Base-by-base conservation (phyloP, 2,113 vertebrate genomes). In the Stercorarius parasiticus region DNA sequence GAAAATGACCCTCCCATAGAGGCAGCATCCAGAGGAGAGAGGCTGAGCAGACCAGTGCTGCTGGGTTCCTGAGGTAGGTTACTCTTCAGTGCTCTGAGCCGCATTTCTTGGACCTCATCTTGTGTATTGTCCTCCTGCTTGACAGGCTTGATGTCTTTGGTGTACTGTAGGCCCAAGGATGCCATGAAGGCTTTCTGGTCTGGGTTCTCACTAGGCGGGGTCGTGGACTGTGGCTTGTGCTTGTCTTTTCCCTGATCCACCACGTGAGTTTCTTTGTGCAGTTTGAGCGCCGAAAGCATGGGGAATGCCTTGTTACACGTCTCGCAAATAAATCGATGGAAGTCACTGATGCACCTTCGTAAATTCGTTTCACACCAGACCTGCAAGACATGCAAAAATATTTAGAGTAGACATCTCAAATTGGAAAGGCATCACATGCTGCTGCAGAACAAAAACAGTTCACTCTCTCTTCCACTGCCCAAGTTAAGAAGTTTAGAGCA, bases 361-460 rank as follows among this genome's bases (percentile, higher is more conserved):
- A 99, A 98, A 97, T 99, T 99, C 0, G 98, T 99, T 97, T 99
- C 99, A 55, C 99, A 99, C 99, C 99, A 99, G 56, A 99, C 99
- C 99, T 99, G 97, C 3, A n/a, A 17, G 76, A 82, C 55, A 86
- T 21, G 42, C 29, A 67, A 58, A 95, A 82, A 34, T 18, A 91
- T 23, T 88, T 38, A 88, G 59, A 89, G 61, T 21, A 34, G 17
- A 8, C 42, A 53, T 21, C 53, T 90, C 74, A 36, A 52, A 67
- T 49, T 30, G 29, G 23, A 89, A 90, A 96, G 29, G 43, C 25
- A 85, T 40, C 55, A 74, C 20, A 50, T 0, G 3, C 36, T 86
- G 32, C 71, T 81, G 55, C 34, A 71, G 78, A 91, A 81, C 38
- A 73, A 59, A 62, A 74, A 0, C 59, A 81, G 38, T 30, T 74